Conservation (phyloP, 1,140 invertebrate genomes). For the Aphidius ervi region DNA sequence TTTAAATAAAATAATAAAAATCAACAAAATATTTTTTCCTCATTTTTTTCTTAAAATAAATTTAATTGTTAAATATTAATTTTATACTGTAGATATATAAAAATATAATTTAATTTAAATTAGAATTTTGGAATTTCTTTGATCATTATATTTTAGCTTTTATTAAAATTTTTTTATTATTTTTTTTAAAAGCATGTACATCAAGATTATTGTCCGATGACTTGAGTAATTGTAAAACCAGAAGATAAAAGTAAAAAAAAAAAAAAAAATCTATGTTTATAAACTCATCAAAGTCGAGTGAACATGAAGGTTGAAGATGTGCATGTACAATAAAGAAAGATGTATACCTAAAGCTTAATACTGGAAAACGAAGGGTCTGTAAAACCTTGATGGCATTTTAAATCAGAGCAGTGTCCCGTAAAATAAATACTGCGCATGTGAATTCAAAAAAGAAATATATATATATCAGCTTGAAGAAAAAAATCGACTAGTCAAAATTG, state of each 20-base stretch:
- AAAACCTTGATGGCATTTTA: slow-evolving; percentile 47
- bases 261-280: not conserved
- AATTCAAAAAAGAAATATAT: slow-evolving; percentile 1
- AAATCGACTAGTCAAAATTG: slow-evolving; percentile 7
- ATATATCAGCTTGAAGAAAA: not conserved
- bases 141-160: too few species aligned
- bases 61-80: too few species aligned
- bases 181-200: too few species aligned
- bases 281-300: not conserved
- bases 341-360: not conserved
- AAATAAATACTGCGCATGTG: slow-evolving; percentile 31
- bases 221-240: not conserved
- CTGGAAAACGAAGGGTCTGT: slow-evolving; percentile 16
- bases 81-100: too few species aligned
- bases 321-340: not conserved
- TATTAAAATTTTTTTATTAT: too few species aligned
- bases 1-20: slow-evolving; percentile 2
- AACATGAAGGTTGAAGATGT: not conserved
- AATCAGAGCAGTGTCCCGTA: slow-evolving; percentile 44
- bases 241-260: not conserved
- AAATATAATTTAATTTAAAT: too few species aligned
- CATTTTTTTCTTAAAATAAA: too few species aligned
- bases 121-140: too few species aligned
- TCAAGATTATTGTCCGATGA: too few species aligned
- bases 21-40: slow-evolving; percentile 21